Evolutionary conservation across 1,140 invertebrate genomes (phyloP), one percentile per base, ranked within the genome.

Genomic region (Atopsyche davidsoni): DNA sequence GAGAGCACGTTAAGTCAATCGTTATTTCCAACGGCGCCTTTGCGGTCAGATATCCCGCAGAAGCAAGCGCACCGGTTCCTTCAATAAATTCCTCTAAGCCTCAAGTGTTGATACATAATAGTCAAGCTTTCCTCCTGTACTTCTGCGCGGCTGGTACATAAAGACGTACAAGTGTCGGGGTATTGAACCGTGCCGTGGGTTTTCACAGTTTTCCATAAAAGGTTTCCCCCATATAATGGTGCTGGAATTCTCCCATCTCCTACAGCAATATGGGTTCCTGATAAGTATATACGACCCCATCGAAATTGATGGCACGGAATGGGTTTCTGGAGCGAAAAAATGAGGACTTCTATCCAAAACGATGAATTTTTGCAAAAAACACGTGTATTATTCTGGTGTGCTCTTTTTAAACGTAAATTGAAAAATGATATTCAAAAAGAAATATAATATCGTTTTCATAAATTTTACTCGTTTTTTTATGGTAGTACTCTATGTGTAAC

Each of bases 191-290:
- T 43, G 43, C 31, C 51, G 39, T 36, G 39, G 52, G 46, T 49
- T 54, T 49, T 54, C 46, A 49, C 52, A 54, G 52, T 54, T 54
- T 54, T 54, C 52, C 52, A 54, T 54, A 54, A 54, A 54, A 49
- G 46, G 39, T 44, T 39, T 34, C 39, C 51, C 39, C 31, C 21
- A 13, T 47, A 46, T 54, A 54, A 54, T 54, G 52, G 46, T 34
- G 22, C 11, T 39, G 43, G 45, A 38, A 49, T 49, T 49, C 51
- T 22, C 14, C 44, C 44, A 38, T 35, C 46, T 23, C 22, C 45
- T 48, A 19, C 46, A 14, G 32, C 41, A 28, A 39, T 45, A 54
- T 39, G 52, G 39, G 24, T 22, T 17, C 44, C 40, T 45, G 52
- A 45, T 54, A 54, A 54, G 46, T 54, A 32, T 39, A 34, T 39